Evolutionary conservation across 2,113 vertebrate genomes (phyloP), one percentile per base, ranked within the genome.

Genomic region (Miniopterus natalensis): DNA sequence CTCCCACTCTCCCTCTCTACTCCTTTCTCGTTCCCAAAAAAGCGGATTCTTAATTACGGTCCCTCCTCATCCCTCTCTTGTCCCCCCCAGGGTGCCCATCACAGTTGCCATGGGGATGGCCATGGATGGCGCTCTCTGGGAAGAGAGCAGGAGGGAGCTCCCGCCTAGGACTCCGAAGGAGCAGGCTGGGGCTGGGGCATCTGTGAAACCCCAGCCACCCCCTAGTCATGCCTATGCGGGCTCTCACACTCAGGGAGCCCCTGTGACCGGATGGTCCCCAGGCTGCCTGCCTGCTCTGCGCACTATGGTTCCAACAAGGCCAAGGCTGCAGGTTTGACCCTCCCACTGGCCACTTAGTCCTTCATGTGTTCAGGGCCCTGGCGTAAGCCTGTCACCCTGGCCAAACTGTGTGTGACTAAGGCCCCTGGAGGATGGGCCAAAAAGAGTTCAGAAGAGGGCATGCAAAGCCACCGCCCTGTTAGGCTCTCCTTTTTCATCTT

Each of bases 61-160:
- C 77, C 84, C 36, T 95, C 80, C 57, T 89, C 65, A 73, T 77
- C 59, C 49, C 63, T 92, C 84, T 84, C 53, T 93, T 29, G 53
- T 59, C 40, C 79, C 75, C 36, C 36, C 29, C 15, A 17, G 74
- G 68, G 61, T 96, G 87, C 73, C 83, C 13, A 6, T n/a, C n/a
- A 7, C 71, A 84, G 94, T 97, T 97, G 96, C 97, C 96, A 96
- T 95, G 95, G 97, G 96, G 73, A 97, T 75, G 57, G 73, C 73
- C 66, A 23, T 2, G 78, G 65, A 81, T 45, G 55, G 42, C 8
- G 55, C 83, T 90, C 68, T 77, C 6, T 7, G 71, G 55, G 53
- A 93, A 86, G 57, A 55, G 31, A 84, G 53, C 49, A 49, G 47
- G 55, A 74, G 79, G 77, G 83, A 93, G 55, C 29, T 53, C 59